phyloP scores from a whole-genome alignment of 2,797 vertebrate genomes.

The Onychomys arenicola region DNA sequence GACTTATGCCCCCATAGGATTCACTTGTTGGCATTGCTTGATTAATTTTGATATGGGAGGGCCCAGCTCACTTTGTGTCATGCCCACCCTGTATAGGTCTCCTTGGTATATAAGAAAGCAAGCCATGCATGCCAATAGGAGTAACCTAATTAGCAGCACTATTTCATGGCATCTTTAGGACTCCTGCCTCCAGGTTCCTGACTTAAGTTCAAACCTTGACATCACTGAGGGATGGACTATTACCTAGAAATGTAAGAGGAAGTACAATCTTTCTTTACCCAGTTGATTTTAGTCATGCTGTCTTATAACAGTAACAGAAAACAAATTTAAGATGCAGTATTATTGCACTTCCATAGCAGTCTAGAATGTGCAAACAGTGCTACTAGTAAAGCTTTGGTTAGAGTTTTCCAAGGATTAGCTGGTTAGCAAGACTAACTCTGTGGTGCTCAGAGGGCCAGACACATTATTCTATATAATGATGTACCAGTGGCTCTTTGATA shows the following conservation, averaged over 20 bases:
- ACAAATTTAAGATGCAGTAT: not conserved
- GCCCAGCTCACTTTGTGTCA: not conserved
- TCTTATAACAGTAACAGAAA: not conserved
- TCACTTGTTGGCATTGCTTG: not conserved
- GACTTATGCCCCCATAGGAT: not conserved
- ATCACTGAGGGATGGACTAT: too few relatives aligned
- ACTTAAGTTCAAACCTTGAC: not conserved
- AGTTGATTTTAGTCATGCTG: too few relatives aligned
- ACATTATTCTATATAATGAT: not conserved
- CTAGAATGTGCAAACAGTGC: not conserved
- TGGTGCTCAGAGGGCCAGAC: not conserved
- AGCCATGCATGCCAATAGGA: not conserved
- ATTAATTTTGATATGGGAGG: too few relatives aligned
- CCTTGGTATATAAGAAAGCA: not conserved
- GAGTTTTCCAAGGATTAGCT: not conserved
- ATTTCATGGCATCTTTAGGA: too few relatives aligned
- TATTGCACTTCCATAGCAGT: not conserved
- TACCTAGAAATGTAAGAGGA: not conserved
- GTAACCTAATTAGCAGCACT: not conserved
- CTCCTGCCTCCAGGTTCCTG: too few relatives aligned
- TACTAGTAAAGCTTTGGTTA: not conserved
- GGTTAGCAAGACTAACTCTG: not conserved
- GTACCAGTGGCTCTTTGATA: not conserved
- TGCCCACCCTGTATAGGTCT: too few relatives aligned
- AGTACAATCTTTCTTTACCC: not conserved